Base-by-base conservation (phyloP, 2,797 vertebrate genomes). In the Mareca penelope region DNA sequence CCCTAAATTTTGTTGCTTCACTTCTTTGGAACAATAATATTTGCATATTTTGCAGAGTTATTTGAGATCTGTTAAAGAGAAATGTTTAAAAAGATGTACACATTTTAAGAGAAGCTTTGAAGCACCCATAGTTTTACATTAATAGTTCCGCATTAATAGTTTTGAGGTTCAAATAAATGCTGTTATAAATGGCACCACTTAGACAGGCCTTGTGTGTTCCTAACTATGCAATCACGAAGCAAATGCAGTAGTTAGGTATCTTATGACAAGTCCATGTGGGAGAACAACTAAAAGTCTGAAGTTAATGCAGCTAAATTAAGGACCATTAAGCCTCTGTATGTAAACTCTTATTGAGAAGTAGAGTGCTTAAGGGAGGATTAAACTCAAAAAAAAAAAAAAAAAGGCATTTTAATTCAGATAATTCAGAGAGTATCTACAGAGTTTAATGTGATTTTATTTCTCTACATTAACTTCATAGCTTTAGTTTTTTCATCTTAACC, bases 221-320 rank as follows among this genome's bases (percentile, higher is more conserved):
- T 84, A 65, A 75, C 82, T 81, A 13, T 82, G 78, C 64, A 89
- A 73, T 88, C 89, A 91, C 72, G 35, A 81, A 86, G 77, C 23
- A 94, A 93, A 81, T 48, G 78, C 56, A 67, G 22, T 69, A 88
- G 85, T 88, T 84, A 63, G 70, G 29, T 87, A 37, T 60, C 69
- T 93, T 83, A 78, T 4, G 31, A 67, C 69, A 88, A 73, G 80
- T 91, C 77, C 78, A 61, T 78, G 80, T 92, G 80, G 73, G 88
- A 89, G 94, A 95, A 85, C 46, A 94, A 79, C 77, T 83, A 16
- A 69, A 88, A 93, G 77, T 83, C 76, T 69, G 12, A 89, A 84
- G 73, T 86, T 95, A 94, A 93, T 95, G 85, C 59, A 83, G 57
- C 33, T 95, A 91, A 94, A 96, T 96, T 95, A 88, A 93, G 73